A percentile compares a stretch with the other conserved stretches of the same genome.
Evolutionary conservation across 2,113 vertebrate genomes (phyloP).

Genomic region (Eudyptes chrysolophus): DNA sequence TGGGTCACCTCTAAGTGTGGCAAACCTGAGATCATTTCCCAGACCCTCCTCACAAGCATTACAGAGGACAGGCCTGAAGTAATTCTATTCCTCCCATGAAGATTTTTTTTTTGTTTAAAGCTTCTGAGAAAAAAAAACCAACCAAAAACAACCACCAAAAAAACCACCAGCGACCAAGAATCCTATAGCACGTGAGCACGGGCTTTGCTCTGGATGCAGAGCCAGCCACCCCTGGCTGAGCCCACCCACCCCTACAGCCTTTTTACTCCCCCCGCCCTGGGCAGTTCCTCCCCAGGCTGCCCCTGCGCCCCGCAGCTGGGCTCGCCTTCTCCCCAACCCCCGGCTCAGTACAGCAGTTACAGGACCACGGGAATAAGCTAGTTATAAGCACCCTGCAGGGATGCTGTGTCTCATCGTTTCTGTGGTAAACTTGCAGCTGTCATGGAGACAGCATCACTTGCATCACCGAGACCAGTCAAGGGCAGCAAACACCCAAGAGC

Average conservation of each 20-base stretch:
- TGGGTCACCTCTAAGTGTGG: neutral
- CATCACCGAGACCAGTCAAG: too few relatives aligned
- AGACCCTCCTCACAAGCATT: neutral
- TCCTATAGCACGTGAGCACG: rapidly evolving
- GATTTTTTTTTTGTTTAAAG: neutral
- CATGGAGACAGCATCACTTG: rapidly evolving
- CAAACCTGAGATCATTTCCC: neutral
- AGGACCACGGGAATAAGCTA: rapidly evolving
- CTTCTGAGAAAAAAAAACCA: neutral
- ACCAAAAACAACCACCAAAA: too few relatives aligned
- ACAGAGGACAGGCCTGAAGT: neutral
- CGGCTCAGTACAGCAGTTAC: rapidly evolving
- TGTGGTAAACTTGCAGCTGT: neutral
- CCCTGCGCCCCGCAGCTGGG: neutral
- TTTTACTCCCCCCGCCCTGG: neutral
- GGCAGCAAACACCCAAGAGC: neutral
- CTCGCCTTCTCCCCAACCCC: neutral
- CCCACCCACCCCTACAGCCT: neutral
- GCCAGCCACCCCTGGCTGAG: neutral
- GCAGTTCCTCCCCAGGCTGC: too few relatives aligned
- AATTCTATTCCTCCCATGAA: neutral
- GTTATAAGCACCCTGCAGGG: neutral
- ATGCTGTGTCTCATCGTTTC: rapidly evolving
- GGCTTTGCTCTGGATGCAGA: neutral
- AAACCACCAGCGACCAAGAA: too few relatives aligned